These are phyloP conservation scores for Philopedon plagiatum DNA, from an alignment of 2,888 invertebrate species.

Conservation along the genomic window DNA sequence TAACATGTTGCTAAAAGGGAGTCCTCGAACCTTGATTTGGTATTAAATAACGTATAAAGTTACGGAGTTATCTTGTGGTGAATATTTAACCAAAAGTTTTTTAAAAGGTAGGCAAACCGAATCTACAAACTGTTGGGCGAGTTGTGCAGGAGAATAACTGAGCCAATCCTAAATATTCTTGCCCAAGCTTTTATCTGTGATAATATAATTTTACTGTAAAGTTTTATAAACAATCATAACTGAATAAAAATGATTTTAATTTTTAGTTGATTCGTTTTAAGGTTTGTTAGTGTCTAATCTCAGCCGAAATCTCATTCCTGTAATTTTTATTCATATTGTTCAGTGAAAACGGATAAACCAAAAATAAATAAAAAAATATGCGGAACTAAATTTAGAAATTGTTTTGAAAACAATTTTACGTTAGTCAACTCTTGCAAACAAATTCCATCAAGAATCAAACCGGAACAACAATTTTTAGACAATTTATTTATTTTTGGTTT, in stretches of 20 bases:
- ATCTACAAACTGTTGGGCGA: conserved; percentile 55
- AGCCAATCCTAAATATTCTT: conserved; percentile 65
- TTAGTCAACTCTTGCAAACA: no score
- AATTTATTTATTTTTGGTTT: background rate
- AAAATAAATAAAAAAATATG: background rate
- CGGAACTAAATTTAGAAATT: no score
- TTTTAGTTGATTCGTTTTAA: conserved; percentile 49
- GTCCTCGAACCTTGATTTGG: no score
- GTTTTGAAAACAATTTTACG: no score
- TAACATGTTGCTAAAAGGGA: no score
- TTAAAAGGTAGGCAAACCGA: conserved; percentile 28
- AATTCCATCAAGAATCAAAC: no score
- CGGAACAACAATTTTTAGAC: background rate
- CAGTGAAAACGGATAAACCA: background rate
- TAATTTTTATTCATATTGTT: conserved; percentile 56
- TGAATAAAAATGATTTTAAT: conserved; percentile 47
- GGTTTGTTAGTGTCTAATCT: conserved; percentile 56
- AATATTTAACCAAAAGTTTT: conserved; percentile 44
- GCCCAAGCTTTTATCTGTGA: conserved; percentile 66
- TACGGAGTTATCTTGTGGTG: no score
- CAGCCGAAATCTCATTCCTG: conserved; percentile 51
- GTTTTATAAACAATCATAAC: conserved; percentile 38
- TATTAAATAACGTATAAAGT: no score
- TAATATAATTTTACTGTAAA: conserved; percentile 59
- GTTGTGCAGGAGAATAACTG: conserved; percentile 55